Percentiles rank a stretch among this genome's conserved stretches.
Evolutionary conservation across 1,140 invertebrate genomes (phyloP).

Genomic region (Drosophila suzukii): DNA sequence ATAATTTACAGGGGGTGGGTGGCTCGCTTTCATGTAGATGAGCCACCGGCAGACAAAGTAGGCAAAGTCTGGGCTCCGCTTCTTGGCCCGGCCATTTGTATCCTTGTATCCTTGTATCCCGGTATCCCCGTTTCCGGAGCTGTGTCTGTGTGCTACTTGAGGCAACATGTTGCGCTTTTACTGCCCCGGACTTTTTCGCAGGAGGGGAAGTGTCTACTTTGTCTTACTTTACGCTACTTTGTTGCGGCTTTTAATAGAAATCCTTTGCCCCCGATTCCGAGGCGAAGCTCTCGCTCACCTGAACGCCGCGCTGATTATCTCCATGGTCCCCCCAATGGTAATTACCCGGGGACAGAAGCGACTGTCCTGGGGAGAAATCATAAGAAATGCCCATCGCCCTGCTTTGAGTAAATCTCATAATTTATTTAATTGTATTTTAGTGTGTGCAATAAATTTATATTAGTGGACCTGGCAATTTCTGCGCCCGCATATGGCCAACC

Average conservation of each 20-base stretch:
- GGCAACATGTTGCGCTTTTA: slow-evolving; percentile 82
- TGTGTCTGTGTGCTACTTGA: slow-evolving; percentile 55
- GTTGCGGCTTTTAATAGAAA: slow-evolving; percentile 81
- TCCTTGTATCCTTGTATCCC: slow-evolving; percentile 18
- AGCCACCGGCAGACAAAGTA: slow-evolving; percentile 71
- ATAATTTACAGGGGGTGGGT: slow-evolving; percentile 73
- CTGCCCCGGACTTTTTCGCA: slow-evolving; percentile 23
- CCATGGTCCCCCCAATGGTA: slow-evolving; percentile 21
- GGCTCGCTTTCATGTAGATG: slow-evolving; percentile 67
- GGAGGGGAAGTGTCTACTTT: slow-evolving; percentile 58
- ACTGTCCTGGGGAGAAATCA: slow-evolving; percentile 28
- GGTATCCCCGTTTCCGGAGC: not conserved
- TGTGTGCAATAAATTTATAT: slow-evolving; percentile 82
- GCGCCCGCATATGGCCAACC: slow-evolving; percentile 66
- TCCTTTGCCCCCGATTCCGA: slow-evolving; percentile 54
- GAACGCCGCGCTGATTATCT: slow-evolving; percentile 64
- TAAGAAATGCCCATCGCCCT: slow-evolving; percentile 19
- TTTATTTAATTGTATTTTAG: slow-evolving; percentile 83
- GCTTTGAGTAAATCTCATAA: slow-evolving; percentile 73
- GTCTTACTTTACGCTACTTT: slow-evolving; percentile 81
- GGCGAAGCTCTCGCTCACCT: slow-evolving; percentile 40
- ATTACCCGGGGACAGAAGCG: slow-evolving; percentile 26
- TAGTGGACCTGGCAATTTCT: slow-evolving; percentile 40
- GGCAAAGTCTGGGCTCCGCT: slow-evolving; percentile 62
- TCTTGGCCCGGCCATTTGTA: slow-evolving; percentile 39